Base-by-base conservation (phyloP, 2,888 invertebrate species). In the Trachelus troglodyta region DNA sequence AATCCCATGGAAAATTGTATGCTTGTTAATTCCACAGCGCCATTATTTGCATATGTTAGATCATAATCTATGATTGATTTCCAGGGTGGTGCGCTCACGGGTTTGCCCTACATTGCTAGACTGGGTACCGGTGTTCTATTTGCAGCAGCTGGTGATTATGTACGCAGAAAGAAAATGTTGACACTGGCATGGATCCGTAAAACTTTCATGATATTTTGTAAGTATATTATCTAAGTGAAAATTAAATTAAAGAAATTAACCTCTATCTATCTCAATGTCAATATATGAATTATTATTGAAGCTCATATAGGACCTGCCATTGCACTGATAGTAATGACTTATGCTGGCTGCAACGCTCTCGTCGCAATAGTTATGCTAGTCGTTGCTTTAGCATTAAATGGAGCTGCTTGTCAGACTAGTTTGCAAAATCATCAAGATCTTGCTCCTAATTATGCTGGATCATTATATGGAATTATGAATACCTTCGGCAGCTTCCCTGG, bases 41-140 rank as follows among this genome's bases (percentile, higher is more conserved):
- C 40, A 40, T 40, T 15, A 56, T 56, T 23, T 56, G 0, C 0
- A 56, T 23, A 9, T 23, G 56, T 56, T 23, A 56, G 23, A 56
- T 56, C 9, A 56, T 9, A 56, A 56, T 56, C 56, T 23, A 56
- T 31, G 71, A 30, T n/a, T 34, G 33, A 73, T 76, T 79, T 79
- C 2, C 93, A 95, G 81, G 96, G 96, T 71, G 96, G 96, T 68
- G 93, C 95, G 15, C 92, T 96, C 78, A 95, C 96, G 15, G 95
- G 96, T 11, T 89, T 96, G 77, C 96, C 96, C 0, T 96, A 96
- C 85, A 93, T 96, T 76, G 95, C 95, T 0, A 93, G 96, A 85
- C 91, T 96, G 80, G 89, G 95, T 34, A 92, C 95, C 75, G 96
- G 96, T 4, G 94, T 95, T 75, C 92, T 94, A 75, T 96, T 96